phyloP scores from a whole-genome alignment of 2,797 vertebrate species.

The Acanthurus leucopareius region DNA sequence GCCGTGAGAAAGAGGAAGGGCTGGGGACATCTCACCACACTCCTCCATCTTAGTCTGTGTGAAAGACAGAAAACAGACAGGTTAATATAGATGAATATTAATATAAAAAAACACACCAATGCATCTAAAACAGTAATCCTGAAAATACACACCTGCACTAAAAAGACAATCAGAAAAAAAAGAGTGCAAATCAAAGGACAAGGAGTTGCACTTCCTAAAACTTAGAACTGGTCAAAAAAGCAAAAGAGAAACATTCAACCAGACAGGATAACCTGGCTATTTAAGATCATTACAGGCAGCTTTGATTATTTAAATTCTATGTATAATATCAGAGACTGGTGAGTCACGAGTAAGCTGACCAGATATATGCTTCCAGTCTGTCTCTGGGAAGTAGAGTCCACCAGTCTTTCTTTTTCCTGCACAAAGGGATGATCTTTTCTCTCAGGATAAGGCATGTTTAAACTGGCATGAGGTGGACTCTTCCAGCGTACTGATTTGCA shows the following conservation, averaged over 20 bases:
- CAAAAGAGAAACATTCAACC: background rate
- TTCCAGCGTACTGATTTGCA: slow-evolving; percentile 67
- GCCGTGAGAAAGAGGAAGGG: slow-evolving; percentile 81
- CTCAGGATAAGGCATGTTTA: slow-evolving; percentile 49
- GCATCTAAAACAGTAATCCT: background rate
- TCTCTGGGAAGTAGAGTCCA: slow-evolving; percentile 4
- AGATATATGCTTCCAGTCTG: background rate
- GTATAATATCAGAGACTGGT: background rate
- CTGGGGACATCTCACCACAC: slow-evolving; percentile 87
- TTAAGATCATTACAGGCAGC: slow-evolving; percentile 10
- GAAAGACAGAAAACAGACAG: slow-evolving; percentile 24
- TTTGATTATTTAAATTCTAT: background rate
- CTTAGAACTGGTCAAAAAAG: background rate
- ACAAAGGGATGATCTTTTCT: slow-evolving; percentile 35
- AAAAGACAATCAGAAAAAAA: background rate
- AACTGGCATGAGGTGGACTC: slow-evolving; percentile 26
- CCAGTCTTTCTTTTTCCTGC: slow-evolving; percentile 11
- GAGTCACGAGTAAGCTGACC: slow-evolving; percentile 9
- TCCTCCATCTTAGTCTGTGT: slow-evolving; percentile 91
- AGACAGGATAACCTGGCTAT: slow-evolving; percentile 31
- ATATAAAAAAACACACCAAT: background rate
- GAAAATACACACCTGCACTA: background rate
- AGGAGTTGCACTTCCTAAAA: background rate
- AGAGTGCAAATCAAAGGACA: background rate
- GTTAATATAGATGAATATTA: background rate